Percentiles rank a stretch among this genome's conserved stretches.
Evolutionary conservation across 2,797 vertebrate genomes (phyloP).

Genomic region (Danio tinwini): DNA sequence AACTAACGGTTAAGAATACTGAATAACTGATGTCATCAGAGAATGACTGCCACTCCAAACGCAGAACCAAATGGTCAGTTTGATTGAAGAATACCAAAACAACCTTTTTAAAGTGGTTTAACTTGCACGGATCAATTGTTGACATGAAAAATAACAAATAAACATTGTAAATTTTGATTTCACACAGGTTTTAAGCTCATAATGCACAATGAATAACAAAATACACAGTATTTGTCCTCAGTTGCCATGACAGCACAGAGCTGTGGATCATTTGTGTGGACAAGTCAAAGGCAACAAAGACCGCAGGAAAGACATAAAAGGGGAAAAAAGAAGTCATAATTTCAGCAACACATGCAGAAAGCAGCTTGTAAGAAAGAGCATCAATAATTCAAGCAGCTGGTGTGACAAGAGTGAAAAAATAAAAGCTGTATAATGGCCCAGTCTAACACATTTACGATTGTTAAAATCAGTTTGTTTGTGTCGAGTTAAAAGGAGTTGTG

Average conservation of each 20-base stretch:
- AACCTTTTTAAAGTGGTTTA: neutral
- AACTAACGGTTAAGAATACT: too few relatives aligned
- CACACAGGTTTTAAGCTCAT: slow-evolving; percentile 34
- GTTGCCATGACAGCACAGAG: slow-evolving; percentile 80
- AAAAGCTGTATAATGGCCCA: slow-evolving; percentile 17
- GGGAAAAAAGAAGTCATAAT: slow-evolving; percentile 48
- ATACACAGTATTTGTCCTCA: slow-evolving; percentile 65
- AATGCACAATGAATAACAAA: slow-evolving; percentile 52
- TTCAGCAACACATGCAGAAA: slow-evolving; percentile 50
- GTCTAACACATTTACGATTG: slow-evolving; percentile 18
- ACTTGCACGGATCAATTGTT: too few relatives aligned
- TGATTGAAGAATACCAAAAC: too few relatives aligned
- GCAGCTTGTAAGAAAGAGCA: slow-evolving; percentile 72
- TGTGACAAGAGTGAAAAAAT: slow-evolving; percentile 11
- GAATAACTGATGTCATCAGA: too few relatives aligned
- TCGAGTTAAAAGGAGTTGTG: neutral
- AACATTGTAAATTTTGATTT: too few relatives aligned
- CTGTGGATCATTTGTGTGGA: slow-evolving; percentile 70
- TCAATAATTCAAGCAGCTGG: slow-evolving; percentile 69
- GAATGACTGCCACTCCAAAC: too few relatives aligned
- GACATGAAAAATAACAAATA: too few relatives aligned
- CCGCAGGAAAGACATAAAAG: neutral
- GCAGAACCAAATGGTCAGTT: too few relatives aligned
- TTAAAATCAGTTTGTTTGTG: neutral
- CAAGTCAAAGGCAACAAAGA: slow-evolving; percentile 64